A percentile compares a stretch with the other conserved stretches of the same genome.
phyloP scores from a whole-genome alignment of 1,140 invertebrate genomes.

The Aphaenogaster rudis region DNA sequence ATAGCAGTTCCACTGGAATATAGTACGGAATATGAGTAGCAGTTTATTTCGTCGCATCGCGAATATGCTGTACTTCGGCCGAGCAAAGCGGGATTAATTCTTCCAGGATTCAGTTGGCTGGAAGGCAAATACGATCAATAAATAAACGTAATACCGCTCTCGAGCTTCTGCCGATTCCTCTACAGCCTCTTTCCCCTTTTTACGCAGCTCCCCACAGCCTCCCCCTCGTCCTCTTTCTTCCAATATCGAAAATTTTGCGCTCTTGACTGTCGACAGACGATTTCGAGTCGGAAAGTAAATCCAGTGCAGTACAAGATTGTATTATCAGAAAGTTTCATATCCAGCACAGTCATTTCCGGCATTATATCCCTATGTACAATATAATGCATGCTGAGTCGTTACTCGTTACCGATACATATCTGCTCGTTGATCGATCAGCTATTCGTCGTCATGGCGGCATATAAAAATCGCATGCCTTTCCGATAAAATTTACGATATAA shows the following conservation, averaged over 20 bases:
- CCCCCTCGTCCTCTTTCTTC: background rate
- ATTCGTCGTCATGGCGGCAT: background rate
- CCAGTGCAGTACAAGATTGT: conserved; percentile 32
- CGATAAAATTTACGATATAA: background rate
- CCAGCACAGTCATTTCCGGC: conserved; percentile 28
- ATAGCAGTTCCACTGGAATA: conserved; percentile 49
- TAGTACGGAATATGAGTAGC: conserved; percentile 44
- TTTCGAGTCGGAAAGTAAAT: conserved; percentile 52
- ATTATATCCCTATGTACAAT: background rate
- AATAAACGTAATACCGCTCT: conserved; percentile 66
- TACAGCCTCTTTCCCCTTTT: background rate
- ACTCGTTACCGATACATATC: background rate
- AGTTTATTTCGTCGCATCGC: conserved; percentile 53
- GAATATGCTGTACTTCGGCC: conserved; percentile 48
- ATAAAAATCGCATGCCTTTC: background rate
- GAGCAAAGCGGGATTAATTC: conserved; percentile 62
- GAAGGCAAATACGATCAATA: conserved; percentile 62
- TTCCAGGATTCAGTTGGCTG: conserved; percentile 54
- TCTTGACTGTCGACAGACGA: conserved; percentile 54
- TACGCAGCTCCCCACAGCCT: background rate
- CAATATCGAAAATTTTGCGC: conserved; percentile 62
- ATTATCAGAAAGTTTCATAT: conserved; percentile 47
- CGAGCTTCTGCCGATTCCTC: conserved; percentile 60
- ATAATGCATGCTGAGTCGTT: conserved; percentile 18
- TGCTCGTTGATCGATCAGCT: conserved; percentile 26